These are phyloP conservation scores for Chrysemys picta DNA, from an alignment of 2,113 vertebrate species.

Conservation along the genomic window DNA sequence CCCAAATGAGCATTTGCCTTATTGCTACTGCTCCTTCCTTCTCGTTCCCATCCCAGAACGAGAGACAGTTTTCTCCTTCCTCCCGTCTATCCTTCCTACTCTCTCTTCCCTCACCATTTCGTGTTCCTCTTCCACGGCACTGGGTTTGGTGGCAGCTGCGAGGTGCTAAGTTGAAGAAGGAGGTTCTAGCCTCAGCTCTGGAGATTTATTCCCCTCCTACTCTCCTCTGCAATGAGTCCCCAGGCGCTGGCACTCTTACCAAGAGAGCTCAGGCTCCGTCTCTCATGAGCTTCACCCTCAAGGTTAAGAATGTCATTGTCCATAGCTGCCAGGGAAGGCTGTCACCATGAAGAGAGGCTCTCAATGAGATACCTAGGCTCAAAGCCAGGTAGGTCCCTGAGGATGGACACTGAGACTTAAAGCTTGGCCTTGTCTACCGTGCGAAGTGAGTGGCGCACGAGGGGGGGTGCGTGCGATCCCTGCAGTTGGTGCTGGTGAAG, in stretches of 20 bases:
- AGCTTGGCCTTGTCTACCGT: neutral
- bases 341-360: neutral
- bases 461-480: neutral
- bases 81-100: neutral
- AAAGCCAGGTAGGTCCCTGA: neutral
- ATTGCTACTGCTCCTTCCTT: neutral
- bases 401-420: neutral
- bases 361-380: neutral
- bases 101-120: neutral
- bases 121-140: neutral
- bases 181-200: neutral
- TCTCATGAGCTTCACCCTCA: neutral
- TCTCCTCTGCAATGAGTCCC: neutral
- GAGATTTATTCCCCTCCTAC: neutral
- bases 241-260: neutral
- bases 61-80: neutral
- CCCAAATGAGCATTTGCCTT: neutral
- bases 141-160: neutral
- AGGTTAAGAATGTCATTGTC: neutral
- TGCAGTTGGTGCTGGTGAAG: neutral
- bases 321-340: neutral
- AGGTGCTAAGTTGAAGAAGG: neutral
- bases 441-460: neutral
- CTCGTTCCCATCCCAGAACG: neutral
- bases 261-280: neutral